phyloP scores from a whole-genome alignment of 2,113 vertebrate genomes.

The Triplophysa dalaica region DNA sequence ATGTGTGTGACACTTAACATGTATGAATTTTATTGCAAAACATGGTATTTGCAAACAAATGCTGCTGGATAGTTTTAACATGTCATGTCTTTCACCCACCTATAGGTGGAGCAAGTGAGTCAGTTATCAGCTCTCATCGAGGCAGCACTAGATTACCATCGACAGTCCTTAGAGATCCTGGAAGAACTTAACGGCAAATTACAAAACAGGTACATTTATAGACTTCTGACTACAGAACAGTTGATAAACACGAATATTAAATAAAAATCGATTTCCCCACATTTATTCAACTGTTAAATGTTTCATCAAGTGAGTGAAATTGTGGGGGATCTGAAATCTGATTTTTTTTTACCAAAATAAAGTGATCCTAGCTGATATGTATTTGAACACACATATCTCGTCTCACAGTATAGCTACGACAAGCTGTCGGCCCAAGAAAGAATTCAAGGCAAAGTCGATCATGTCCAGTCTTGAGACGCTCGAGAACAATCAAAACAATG shows the following conservation, averaged over 20 bases:
- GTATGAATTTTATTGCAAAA: too few species aligned
- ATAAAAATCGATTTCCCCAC: too few species aligned
- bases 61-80: not conserved
- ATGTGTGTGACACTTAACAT: too few species aligned
- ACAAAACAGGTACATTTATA: constrained; percentile 77
- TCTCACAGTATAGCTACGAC: constrained; percentile 80
- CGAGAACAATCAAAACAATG: constrained; percentile 79
- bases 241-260: too few species aligned
- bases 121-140: constrained; percentile 86
- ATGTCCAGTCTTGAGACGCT: constrained; percentile 71
- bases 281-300: too few species aligned
- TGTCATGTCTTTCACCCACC: not conserved
- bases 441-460: constrained; percentile 80
- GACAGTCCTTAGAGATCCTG: constrained; percentile 82
- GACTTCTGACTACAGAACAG: not conserved
- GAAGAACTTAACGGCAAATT: constrained; percentile 83
- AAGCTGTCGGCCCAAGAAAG: constrained; percentile 77
- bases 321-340: too few species aligned
- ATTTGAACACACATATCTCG: not conserved
- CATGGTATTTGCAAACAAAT: too few species aligned
- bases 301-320: too few species aligned
- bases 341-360: not conserved
- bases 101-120: constrained; percentile 90
- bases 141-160: constrained; percentile 86
- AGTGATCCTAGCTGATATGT: not conserved